Percentiles rank a stretch among this genome's conserved stretches.
These are phyloP conservation scores for Neodiprion lecontei DNA, from an alignment of 1,140 invertebrate species.

Conservation along the genomic window DNA sequence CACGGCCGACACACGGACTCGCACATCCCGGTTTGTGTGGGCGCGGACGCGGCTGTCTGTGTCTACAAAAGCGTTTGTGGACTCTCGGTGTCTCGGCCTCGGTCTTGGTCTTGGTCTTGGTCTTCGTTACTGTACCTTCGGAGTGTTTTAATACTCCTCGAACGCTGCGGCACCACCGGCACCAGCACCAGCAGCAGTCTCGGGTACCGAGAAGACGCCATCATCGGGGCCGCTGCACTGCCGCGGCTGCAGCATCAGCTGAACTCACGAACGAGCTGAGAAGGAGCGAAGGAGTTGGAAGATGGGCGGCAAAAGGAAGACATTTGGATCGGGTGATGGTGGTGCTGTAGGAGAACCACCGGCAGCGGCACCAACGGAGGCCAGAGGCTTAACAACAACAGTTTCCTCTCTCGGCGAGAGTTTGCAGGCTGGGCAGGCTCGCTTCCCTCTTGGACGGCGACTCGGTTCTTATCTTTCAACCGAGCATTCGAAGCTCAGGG, in stretches of 20 bases:
- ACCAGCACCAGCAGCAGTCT: neutral
- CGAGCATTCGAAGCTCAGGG: constrained; percentile 1
- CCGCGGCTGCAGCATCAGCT: neutral
- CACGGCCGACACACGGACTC: neutral
- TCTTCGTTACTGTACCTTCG: neutral
- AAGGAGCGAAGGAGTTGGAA: neutral
- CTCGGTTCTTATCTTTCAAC: constrained; percentile 1
- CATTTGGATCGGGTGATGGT: constrained; percentile 5
- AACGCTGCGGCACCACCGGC: neutral
- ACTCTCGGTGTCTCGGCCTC: neutral
- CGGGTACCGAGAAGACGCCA: constrained; percentile 6
- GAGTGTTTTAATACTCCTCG: neutral
- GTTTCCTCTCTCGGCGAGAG: neutral
- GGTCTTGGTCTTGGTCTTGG: neutral
- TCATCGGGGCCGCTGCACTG: neutral
- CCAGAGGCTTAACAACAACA: too few relatives aligned
- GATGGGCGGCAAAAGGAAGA: constrained; percentile 4
- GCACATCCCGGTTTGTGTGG: constrained; percentile 4
- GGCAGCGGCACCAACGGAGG: too few relatives aligned
- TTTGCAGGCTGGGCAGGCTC: too few relatives aligned
- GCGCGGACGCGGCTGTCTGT: neutral
- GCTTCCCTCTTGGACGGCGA: neutral
- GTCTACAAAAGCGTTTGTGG: neutral
- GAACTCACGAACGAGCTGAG: neutral
- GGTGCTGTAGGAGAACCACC: neutral